Evolutionary conservation across 2,797 vertebrate genomes (phyloP), one percentile per base, ranked within the genome.

Genomic region (Epinephelus coioides): DNA sequence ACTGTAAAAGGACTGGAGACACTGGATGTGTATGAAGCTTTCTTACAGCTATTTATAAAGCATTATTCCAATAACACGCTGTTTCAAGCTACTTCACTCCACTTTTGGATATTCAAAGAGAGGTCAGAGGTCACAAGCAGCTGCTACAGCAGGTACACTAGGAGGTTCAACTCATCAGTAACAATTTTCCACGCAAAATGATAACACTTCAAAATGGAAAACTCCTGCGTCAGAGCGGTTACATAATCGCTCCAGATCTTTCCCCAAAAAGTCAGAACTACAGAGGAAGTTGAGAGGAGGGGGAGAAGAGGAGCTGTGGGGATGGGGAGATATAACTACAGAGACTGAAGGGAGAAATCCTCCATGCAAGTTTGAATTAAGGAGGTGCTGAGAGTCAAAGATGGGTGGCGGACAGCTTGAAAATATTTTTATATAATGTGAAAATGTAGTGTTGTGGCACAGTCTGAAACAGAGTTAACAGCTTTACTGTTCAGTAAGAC

Each of bases 241-340:
- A 87, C 53, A 88, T 89, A 87, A 90, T 72, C 13, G 76, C 82
- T 88, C 86, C 78, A 78, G 85, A 88, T 86, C 62, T 78, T 47
- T 46, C 62, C 74, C 54, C 53, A 62, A 65, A 77, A 73, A 77
- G 21, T 71, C 67, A 47, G 34, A 82, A 79, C 49, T 69, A 53
- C 51, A 82, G 54, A 27, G 56, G 57, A 61, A 40, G 56, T 64
- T 0, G 21, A 17, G 68, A 71, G 76, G 54, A 43, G 14, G 12
- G 8, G 63, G 30, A 64, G 47, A 53, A 34, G 54, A 17, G 65
- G 23, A 65, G 14, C 9, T 40, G 38, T 38, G 38, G 50, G 61
- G 68, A 71, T 27, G 60, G n/a, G 49, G 61, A 14, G 71, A 54
- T 30, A 69, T 46, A 81, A 83, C 15, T 10, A 21, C 54, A 67